These are phyloP conservation scores for Schizaphis graminum DNA, from an alignment of 2,888 invertebrate species.

Conservation along the genomic window DNA sequence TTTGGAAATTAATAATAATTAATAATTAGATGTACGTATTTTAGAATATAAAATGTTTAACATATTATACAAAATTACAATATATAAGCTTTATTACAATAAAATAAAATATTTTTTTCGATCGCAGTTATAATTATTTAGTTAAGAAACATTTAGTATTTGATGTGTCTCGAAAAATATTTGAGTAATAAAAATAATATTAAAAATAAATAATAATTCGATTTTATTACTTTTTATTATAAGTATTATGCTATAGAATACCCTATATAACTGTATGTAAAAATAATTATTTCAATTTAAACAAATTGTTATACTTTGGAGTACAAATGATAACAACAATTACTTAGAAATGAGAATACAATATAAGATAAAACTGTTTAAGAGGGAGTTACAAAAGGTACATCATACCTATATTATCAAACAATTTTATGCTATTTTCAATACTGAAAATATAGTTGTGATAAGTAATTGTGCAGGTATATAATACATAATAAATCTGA, in stretches of 20 bases:
- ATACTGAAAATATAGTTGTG: neutral
- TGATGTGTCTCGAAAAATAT: neutral
- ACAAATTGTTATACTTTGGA: neutral
- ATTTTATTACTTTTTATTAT: neutral
- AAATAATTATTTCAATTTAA: neutral
- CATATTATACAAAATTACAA: neutral
- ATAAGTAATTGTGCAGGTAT: no score
- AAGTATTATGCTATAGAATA: no score
- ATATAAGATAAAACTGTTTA: neutral
- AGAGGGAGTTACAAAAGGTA: neutral
- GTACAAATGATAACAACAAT: neutral
- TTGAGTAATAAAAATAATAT: neutral
- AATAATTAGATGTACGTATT: neutral
- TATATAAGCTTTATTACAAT: neutral
- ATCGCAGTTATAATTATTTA: neutral
- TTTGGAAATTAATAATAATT: neutral
- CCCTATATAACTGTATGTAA: neutral
- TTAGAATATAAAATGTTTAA: neutral
- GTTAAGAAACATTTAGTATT: neutral
- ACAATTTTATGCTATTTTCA: neutral
- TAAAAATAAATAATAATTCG: neutral
- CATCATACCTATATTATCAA: neutral
- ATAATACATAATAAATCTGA: no score
- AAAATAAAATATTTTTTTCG: neutral
- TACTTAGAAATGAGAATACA: neutral